Evolutionary conservation across 2,113 vertebrate genomes (phyloP).

Genomic region (Erythrocercus mccallii): DNA sequence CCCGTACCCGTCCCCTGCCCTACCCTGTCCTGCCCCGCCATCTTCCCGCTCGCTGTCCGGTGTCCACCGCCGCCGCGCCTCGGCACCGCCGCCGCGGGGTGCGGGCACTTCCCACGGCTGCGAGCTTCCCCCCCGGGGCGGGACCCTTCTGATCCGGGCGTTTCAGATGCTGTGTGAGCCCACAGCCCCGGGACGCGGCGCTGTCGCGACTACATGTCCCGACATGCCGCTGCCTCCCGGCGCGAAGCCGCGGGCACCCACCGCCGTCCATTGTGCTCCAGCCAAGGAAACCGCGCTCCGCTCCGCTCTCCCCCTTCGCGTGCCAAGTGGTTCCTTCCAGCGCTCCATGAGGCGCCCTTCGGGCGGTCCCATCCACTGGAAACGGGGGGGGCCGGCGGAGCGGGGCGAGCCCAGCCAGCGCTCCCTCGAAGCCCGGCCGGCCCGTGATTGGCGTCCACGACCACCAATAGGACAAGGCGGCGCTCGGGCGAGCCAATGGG

Average conservation of each 20-base stretch:
- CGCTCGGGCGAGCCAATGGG: neutral
- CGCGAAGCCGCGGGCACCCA: neutral
- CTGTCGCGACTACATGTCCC: neutral
- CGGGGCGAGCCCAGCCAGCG: too few species aligned
- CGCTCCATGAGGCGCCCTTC: neutral
- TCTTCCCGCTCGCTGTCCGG: neutral
- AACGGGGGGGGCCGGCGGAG: neutral
- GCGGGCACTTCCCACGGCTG: neutral
- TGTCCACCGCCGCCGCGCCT: neutral
- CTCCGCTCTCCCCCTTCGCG: neutral
- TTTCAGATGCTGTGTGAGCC: neutral
- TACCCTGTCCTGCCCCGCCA: neutral
- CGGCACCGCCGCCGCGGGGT: neutral
- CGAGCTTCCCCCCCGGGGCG: neutral
- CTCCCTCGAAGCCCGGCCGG: neutral
- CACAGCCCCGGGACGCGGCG: neutral
- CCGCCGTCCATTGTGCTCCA: neutral
- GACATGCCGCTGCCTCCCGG: neutral
- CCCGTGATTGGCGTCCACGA: accelerated
- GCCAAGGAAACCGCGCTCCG: neutral
- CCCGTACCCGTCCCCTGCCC: neutral
- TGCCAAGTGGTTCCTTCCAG: conserved; percentile 5
- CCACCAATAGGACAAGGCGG: neutral
- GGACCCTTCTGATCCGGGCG: neutral
- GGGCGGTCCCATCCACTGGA: neutral